These are phyloP conservation scores for Stratiomys singularior DNA, from an alignment of 2,888 invertebrate species.

Conservation along the genomic window DNA sequence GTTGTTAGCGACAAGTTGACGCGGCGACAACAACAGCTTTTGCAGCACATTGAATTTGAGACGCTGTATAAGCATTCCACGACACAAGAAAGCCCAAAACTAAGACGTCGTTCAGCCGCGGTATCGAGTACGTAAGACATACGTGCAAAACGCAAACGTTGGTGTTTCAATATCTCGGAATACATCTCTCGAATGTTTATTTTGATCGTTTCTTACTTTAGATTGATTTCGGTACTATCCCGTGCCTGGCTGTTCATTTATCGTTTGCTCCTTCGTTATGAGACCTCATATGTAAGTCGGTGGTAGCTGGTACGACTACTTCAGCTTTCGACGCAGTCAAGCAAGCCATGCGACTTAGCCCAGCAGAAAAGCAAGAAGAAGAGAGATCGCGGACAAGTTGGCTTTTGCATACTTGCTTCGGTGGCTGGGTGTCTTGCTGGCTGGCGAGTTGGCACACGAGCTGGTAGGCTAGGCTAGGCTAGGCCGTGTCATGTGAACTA, in stretches of 20 bases:
- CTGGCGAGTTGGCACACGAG: background rate
- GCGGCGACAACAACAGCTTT: conserved; percentile 26
- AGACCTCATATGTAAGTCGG: background rate
- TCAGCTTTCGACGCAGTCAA: conserved; percentile 21
- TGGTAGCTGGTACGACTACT: conserved; percentile 8
- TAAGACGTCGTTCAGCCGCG: background rate
- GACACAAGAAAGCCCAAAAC: background rate
- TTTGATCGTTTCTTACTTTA: conserved; percentile 24
- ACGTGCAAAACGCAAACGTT: conserved; percentile 18
- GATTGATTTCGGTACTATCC: conserved; percentile 26
- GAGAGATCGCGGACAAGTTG: too few relatives aligned
- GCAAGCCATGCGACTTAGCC: background rate
- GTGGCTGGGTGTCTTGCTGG: background rate
- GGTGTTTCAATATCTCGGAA: background rate
- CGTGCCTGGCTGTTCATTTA: conserved; percentile 22
- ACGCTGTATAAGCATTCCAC: background rate
- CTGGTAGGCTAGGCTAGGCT: background rate
- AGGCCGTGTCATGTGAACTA: conserved; percentile 34
- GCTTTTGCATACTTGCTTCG: too few relatives aligned
- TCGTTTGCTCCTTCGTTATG: background rate
- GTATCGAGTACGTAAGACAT: conserved; percentile 13
- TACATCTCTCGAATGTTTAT: conserved; percentile 34
- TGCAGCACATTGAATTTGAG: background rate
- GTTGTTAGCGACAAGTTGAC: conserved; percentile 24
- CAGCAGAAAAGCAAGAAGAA: too few relatives aligned